Evolutionary conservation across 2,888 invertebrate genomes (phyloP).

Genomic region (Tenthredo mesomela): DNA sequence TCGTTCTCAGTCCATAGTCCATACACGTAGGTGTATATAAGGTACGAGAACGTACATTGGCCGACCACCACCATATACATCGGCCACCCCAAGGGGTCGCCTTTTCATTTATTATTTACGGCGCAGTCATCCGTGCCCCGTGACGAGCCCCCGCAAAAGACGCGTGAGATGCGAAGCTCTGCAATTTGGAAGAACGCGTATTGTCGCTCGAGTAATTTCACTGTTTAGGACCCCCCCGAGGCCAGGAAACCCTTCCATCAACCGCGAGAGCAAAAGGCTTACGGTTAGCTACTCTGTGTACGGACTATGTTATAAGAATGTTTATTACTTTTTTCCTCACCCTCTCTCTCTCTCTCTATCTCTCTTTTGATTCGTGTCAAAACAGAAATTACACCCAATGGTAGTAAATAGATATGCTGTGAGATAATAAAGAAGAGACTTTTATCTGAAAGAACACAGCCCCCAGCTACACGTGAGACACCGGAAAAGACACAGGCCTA

Average conservation of each 20-base stretch:
- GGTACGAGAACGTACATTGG: background rate
- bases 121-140: background rate
- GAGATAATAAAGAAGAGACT: background rate
- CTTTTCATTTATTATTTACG: conserved; percentile 53
- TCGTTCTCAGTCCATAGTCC: conserved; percentile 27
- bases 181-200: conserved; percentile 4
- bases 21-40: conserved; percentile 1
- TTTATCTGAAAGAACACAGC: background rate
- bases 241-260: background rate
- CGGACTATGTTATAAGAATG: background rate
- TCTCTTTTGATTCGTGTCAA: background rate
- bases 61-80: background rate
- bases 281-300: background rate
- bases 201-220: conserved; percentile 21
- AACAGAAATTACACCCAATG: background rate
- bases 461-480: background rate
- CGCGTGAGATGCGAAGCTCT: background rate
- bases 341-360: no score
- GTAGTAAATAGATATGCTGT: background rate
- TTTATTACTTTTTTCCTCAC: background rate
- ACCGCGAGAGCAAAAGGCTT: conserved; percentile 3
- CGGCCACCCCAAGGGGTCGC: conserved; percentile 34
- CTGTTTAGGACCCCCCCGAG: conserved; percentile 22
- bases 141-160: conserved; percentile 19
- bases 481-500: background rate